These are phyloP conservation scores for Macropus fuliginosus DNA, from an alignment of 2,797 vertebrate genomes.

Conservation along the genomic window DNA sequence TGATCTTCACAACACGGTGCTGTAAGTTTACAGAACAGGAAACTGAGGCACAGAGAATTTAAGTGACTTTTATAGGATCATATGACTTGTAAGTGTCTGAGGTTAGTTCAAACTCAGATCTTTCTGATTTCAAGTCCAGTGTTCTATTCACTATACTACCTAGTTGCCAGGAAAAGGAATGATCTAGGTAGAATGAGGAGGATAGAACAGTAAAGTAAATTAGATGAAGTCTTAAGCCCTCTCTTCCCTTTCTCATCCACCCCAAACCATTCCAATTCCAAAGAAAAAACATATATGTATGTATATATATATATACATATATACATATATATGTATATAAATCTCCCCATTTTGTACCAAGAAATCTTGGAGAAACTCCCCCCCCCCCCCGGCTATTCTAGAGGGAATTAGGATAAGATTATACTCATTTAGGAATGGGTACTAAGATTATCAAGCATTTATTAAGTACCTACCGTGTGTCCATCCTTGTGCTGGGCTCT, in stretches of 20 bases:
- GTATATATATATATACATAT: no score
- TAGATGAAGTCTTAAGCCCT: no score
- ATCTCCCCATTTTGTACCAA: neutral
- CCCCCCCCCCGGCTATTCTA: neutral
- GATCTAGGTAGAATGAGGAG: neutral
- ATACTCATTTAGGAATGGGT: neutral
- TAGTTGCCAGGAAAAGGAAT: neutral
- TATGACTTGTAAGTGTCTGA: neutral
- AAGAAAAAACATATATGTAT: neutral
- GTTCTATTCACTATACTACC: neutral
- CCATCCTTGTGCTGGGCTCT: neutral
- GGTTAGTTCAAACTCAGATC: neutral
- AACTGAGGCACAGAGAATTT: neutral
- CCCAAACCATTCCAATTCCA: neutral
- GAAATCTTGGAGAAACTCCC: neutral
- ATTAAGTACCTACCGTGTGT: neutral
- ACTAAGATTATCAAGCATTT: neutral
- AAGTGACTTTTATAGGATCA: neutral
- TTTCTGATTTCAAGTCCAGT: neutral
- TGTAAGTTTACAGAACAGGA: neutral
- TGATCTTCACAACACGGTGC: neutral
- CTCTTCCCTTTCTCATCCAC: no score
- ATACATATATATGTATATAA: neutral
- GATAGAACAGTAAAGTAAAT: neutral
- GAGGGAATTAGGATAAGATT: neutral